These are phyloP conservation scores for Seriola aureovittata DNA, from an alignment of 2,113 vertebrate genomes.

Conservation along the genomic window DNA sequence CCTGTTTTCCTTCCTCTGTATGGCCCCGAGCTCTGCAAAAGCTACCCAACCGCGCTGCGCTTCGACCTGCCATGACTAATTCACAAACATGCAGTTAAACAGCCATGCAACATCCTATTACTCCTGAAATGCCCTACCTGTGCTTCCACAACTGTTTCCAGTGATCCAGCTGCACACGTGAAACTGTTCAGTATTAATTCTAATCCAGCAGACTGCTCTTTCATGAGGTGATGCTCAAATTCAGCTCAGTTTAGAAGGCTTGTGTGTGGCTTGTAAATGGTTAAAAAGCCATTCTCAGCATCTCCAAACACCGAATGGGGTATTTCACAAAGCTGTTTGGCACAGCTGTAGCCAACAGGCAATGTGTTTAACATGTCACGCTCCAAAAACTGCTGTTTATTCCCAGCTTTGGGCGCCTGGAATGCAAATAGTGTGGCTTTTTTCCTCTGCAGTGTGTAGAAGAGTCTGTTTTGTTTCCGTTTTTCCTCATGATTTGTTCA, in stretches of 20 bases:
- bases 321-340: slow-evolving; percentile 77
- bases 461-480: slow-evolving; percentile 54
- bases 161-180: slow-evolving; percentile 36
- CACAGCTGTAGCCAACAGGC: slow-evolving; percentile 74
- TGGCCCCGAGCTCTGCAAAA: slow-evolving; percentile 62
- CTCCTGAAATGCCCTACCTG: slow-evolving; percentile 58
- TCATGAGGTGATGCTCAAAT: slow-evolving; percentile 25
- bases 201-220: slow-evolving; percentile 39
- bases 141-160: slow-evolving; percentile 58
- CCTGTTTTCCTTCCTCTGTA: slow-evolving; percentile 48
- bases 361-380: slow-evolving; percentile 83
- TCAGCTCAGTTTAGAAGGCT: slow-evolving; percentile 31
- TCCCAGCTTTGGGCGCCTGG: slow-evolving; percentile 68
- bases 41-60: slow-evolving; percentile 31
- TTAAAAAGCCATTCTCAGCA: slow-evolving; percentile 72
- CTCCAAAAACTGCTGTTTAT: slow-evolving; percentile 81
- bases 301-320: slow-evolving; percentile 63
- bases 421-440: slow-evolving; percentile 77
- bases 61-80: slow-evolving; percentile 71
- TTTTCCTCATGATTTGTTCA: slow-evolving; percentile 76
- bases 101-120: slow-evolving; percentile 63
- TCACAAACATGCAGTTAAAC: slow-evolving; percentile 75
- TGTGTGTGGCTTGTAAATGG: slow-evolving; percentile 51
- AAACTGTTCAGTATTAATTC: slow-evolving; percentile 23
- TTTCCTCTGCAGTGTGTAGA: slow-evolving; percentile 52